Percentiles rank a stretch among this genome's conserved stretches.
phyloP scores from a whole-genome alignment of 2,113 vertebrate species.

The Hippocampus abdominalis region DNA sequence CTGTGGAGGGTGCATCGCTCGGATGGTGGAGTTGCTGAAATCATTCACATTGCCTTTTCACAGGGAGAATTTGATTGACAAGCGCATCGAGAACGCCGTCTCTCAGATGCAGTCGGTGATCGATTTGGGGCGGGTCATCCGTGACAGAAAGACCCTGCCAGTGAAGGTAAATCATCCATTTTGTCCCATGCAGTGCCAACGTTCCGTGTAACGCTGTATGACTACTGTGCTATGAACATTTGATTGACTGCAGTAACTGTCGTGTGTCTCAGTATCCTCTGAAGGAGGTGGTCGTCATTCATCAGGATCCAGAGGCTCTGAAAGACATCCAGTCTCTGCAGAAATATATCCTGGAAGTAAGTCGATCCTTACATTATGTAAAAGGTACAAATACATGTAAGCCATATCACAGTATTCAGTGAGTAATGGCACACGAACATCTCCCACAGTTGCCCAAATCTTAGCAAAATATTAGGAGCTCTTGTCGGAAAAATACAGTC shows the following conservation, averaged over 20 bases:
- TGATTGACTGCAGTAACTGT: conserved; percentile 20
- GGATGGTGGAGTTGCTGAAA: background rate
- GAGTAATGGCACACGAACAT: background rate
- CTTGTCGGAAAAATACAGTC: too few species aligned
- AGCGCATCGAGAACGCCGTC: conserved; percentile 87
- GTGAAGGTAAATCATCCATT: conserved; percentile 80
- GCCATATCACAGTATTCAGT: background rate
- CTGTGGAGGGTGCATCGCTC: background rate
- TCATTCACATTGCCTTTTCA: conserved; percentile 1
- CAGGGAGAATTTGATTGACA: conserved; percentile 89
- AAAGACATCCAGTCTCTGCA: conserved; percentile 85
- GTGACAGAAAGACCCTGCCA: conserved; percentile 93
- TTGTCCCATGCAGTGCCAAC: background rate
- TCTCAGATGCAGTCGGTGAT: conserved; percentile 96
- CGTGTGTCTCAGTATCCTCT: conserved; percentile 83
- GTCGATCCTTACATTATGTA: conserved; percentile 13
- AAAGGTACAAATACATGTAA: background rate
- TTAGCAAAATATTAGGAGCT: background rate
- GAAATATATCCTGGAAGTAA: conserved; percentile 95
- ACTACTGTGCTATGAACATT: background rate
- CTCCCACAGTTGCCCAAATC: background rate
- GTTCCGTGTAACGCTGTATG: background rate
- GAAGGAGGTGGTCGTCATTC: conserved; percentile 95
- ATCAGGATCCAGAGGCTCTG: conserved; percentile 87
- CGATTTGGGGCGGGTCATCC: conserved; percentile 93